phyloP scores from a whole-genome alignment of 1,140 invertebrate genomes.

The Littorina saxatilis region DNA sequence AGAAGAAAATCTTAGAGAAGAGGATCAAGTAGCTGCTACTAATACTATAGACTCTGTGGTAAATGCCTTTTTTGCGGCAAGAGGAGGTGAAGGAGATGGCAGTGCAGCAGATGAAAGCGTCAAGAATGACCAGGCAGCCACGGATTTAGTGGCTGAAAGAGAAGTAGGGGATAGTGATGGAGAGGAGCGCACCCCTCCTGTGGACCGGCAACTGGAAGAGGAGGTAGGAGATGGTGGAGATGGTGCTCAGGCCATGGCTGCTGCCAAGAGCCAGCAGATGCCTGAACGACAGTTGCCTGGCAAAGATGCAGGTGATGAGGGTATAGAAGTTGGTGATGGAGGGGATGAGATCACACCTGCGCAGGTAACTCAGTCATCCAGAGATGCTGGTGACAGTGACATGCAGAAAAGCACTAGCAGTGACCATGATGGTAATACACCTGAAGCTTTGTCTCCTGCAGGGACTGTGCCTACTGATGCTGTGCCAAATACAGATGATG shows the following conservation, averaged over 20 bases:
- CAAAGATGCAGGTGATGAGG: too few species aligned
- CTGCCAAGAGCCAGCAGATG: too few species aligned
- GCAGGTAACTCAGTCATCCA: not conserved
- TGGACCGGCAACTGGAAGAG: not conserved
- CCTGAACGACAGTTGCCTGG: too few species aligned
- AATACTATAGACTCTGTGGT: slow-evolving; percentile 7
- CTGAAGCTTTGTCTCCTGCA: not conserved
- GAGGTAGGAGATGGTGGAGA: not conserved
- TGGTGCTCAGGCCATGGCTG: too few species aligned
- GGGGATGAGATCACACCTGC: not conserved
- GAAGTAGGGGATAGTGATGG: not conserved
- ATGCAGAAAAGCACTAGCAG: not conserved
- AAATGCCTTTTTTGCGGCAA: not conserved
- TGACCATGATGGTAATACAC: not conserved
- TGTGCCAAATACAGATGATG: too few species aligned
- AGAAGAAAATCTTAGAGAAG: not conserved
- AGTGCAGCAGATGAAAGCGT: not conserved
- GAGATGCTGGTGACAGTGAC: not conserved
- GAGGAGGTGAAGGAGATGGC: not conserved
- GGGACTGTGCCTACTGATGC: not conserved
- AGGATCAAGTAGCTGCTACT: not conserved
- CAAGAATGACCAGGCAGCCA: not conserved
- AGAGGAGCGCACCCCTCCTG: not conserved
- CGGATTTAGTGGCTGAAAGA: not conserved
- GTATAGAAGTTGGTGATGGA: not conserved